phyloP scores from a whole-genome alignment of 2,113 vertebrate species.

The Eolophus roseicapilla region DNA sequence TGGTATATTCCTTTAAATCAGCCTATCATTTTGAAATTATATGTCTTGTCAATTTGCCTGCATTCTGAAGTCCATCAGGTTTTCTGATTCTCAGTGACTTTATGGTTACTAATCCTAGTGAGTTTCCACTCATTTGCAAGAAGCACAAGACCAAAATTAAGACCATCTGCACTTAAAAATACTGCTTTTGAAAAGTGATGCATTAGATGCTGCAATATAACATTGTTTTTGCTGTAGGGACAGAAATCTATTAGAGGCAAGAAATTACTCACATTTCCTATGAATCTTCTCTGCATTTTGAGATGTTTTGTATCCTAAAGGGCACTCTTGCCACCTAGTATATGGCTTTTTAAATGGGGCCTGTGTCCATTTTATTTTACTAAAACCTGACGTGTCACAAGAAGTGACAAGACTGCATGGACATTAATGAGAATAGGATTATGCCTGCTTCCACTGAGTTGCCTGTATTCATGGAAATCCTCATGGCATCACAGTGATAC shows the following conservation, averaged over 20 bases:
- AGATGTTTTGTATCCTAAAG: not conserved
- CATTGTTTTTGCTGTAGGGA: not conserved
- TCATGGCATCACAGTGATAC: not conserved
- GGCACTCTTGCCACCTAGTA: not conserved
- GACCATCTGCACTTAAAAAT: not conserved
- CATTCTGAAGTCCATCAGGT: not conserved
- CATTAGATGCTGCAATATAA: not conserved
- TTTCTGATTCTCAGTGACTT: not conserved
- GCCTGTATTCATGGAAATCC: not conserved
- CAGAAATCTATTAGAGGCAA: not conserved
- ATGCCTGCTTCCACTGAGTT: not conserved
- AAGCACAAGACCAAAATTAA: not conserved
- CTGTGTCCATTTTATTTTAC: not conserved
- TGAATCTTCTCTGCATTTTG: not conserved
- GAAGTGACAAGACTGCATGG: not conserved
- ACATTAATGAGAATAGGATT: not conserved
- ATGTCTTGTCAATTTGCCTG: not conserved
- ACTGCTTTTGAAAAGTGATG: not conserved
- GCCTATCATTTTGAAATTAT: not conserved
- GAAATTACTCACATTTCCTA: not conserved
- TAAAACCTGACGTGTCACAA: not conserved
- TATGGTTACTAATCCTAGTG: not conserved
- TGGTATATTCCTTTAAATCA: not conserved
- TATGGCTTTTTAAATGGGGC: not conserved
- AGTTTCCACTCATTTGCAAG: not conserved